These are phyloP conservation scores for Oenanthe melanoleuca DNA, from an alignment of 2,113 vertebrate species.

Conservation along the genomic window DNA sequence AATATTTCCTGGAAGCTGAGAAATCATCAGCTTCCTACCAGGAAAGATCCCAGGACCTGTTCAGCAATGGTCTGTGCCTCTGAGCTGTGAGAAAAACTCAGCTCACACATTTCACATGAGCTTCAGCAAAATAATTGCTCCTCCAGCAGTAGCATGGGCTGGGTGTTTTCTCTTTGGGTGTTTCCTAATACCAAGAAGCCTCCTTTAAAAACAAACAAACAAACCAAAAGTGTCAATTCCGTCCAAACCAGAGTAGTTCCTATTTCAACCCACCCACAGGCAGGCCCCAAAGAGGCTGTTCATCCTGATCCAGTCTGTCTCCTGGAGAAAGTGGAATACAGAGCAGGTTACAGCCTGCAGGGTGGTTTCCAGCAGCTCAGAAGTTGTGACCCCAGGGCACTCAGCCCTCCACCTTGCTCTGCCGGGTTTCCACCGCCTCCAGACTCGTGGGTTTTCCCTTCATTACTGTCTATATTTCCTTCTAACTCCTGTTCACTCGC, in stretches of 20 bases:
- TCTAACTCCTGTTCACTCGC: not conserved
- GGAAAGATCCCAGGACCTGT: not conserved
- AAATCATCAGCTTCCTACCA: accelerated
- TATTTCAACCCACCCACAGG: not conserved
- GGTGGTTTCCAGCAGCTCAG: not conserved
- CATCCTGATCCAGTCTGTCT: not conserved
- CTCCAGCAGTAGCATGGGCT: not conserved
- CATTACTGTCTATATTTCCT: not conserved
- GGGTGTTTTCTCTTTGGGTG: accelerated
- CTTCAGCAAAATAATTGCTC: not conserved
- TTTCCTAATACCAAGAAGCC: not conserved
- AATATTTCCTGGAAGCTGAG: not conserved
- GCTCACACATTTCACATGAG: accelerated
- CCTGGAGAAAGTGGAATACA: not conserved
- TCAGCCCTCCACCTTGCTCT: not conserved
- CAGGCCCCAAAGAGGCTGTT: not conserved
- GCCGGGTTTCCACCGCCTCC: not conserved
- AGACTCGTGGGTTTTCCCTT: not conserved
- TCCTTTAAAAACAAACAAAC: not conserved
- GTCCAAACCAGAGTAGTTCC: not conserved
- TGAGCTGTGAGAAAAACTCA: not conserved
- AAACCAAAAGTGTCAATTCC: not conserved
- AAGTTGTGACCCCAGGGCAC: not conserved
- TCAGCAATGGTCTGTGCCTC: not conserved
- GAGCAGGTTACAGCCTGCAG: not conserved